phyloP scores from a whole-genome alignment of 2,888 invertebrate species.

The Eupithecia tripunctaria region DNA sequence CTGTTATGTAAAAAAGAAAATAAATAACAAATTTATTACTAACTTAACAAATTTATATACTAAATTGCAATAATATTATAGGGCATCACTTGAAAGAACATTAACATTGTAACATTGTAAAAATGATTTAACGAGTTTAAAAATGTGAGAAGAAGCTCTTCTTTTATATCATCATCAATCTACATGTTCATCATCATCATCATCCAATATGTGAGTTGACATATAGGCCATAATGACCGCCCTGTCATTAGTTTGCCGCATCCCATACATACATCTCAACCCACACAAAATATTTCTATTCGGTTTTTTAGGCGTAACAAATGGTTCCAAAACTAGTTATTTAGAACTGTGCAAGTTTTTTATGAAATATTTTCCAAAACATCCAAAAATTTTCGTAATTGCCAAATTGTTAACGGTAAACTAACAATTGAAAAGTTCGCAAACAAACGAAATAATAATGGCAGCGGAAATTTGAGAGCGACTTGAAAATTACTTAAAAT shows the following conservation, averaged over 20 bases:
- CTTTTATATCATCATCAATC: neutral
- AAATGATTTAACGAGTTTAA: no score
- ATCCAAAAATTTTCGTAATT: neutral
- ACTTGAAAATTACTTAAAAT: conserved; percentile 16
- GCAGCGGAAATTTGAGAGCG: conserved; percentile 33
- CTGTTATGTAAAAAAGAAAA: no score
- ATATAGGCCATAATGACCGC: no score
- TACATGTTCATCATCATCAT: neutral
- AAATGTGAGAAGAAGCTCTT: no score
- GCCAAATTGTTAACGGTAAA: conserved; percentile 22
- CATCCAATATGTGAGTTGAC: no score
- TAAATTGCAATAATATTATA: no score
- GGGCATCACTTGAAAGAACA: no score
- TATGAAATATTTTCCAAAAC: neutral
- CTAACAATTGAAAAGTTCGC: conserved; percentile 37
- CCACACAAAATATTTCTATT: neutral
- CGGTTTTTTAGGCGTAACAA: neutral
- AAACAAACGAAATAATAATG: conserved; percentile 39
- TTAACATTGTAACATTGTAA: no score
- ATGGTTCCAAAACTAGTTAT: neutral
- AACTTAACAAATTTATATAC: no score
- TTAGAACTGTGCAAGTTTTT: neutral
- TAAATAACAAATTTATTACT: no score
- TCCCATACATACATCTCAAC: neutral
- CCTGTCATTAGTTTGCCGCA: no score